Evolutionary conservation across 1,140 invertebrate genomes (phyloP).

Genomic region (Grapholita molesta): DNA sequence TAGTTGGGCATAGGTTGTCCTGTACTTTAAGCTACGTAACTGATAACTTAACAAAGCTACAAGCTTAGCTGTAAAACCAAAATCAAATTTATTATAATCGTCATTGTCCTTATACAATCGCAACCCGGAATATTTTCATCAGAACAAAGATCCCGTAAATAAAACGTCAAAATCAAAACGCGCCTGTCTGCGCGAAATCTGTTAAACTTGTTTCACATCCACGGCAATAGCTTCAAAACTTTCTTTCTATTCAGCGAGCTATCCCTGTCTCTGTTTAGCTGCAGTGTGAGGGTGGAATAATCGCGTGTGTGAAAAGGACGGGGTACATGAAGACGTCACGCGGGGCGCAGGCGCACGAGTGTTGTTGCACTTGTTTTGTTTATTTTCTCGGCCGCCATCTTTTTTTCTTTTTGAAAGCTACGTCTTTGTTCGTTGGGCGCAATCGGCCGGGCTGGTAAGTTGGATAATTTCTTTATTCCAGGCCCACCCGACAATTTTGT

Average conservation of each 20-base stretch:
- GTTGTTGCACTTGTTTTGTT: constrained; percentile 74
- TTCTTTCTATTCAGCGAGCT: constrained; percentile 63
- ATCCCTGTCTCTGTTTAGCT: constrained; percentile 45
- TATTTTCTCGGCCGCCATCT: constrained; percentile 64
- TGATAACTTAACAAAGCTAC: neutral
- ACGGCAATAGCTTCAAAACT: constrained; percentile 65
- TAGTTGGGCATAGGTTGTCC: too few species aligned
- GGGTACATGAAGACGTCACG: constrained; percentile 72
- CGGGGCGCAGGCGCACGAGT: constrained; percentile 63
- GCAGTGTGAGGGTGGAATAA: constrained; percentile 18
- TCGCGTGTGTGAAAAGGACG: constrained; percentile 52
- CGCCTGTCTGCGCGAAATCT: constrained; percentile 66
- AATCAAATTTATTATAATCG: neutral
- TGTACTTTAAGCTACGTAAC: neutral
- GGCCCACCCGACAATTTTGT: constrained; percentile 72
- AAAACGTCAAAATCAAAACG: constrained; percentile 64
- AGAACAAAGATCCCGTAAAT: constrained; percentile 31
- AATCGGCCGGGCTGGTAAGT: constrained; percentile 65
- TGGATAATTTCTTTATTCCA: constrained; percentile 76
- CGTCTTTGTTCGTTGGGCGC: constrained; percentile 71
- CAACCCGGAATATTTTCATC: neutral
- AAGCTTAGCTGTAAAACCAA: neutral
- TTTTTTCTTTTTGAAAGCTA: constrained; percentile 57
- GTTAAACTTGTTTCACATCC: constrained; percentile 70
- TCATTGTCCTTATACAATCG: neutral